Base-by-base conservation (phyloP, 2,888 invertebrate species). In the Blomia tropicalis region DNA sequence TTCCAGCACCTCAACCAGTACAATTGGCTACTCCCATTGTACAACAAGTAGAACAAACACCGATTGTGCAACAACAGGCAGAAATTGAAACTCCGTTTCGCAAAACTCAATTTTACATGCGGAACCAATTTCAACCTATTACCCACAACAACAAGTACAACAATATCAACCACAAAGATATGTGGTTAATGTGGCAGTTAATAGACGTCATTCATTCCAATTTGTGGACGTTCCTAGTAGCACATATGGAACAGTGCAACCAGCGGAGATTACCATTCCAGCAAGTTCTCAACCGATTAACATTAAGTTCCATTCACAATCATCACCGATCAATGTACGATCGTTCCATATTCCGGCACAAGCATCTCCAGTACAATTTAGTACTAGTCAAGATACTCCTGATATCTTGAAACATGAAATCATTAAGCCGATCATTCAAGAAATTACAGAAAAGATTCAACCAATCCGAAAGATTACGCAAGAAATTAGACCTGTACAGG, bases 361-460 rank as follows among this genome's bases (percentile, higher is more conserved):
- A 17, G 19, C 47, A 19, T 11, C 23, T 47, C 19, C 17, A 25
- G 19, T 23, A 47, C 47, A 47, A 47, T 22, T 19, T 14, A 2
- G 19, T 2, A 19, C 23, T 14, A 14, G 22, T 22, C 19, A 56
- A 31, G 56, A 56, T 29, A 11, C 25, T 19, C 56, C 56, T 19
- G 56, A 56, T 4, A 2, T 56, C 22, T 32, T 56, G 36, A n/a
- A 29, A 56, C 31, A 31, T 19, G 36, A 31, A 11, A 36, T 56
- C 31, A 23, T 56, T 1, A 56, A 56, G 29, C 56, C 56, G 29
- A 29, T 56, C n/a, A 23, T 56, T 30, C 56, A 56, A 31, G 56
- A 56, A 19, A 29, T 56, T 19, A n/a, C 14, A 11, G 56, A 56
- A 25, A 31, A n/a, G 19, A 47, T 47, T 47, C 19, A 19, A 3